These are phyloP conservation scores for Cotesia chilonis DNA, from an alignment of 1,140 invertebrate genomes.

Conservation along the genomic window DNA sequence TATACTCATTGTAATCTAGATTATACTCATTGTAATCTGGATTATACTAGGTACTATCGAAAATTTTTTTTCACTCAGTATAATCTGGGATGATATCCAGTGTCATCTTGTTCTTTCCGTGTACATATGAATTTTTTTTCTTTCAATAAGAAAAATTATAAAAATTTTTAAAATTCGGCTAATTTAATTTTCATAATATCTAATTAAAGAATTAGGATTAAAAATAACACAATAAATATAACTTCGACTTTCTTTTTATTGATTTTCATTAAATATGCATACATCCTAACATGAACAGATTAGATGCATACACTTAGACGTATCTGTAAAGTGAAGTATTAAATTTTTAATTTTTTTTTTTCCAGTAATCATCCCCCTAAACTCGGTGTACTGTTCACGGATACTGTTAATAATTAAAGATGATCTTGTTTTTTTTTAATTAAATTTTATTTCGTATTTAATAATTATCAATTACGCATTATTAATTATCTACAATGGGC, in stretches of 20 bases:
- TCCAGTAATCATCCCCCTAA: conserved; percentile 47
- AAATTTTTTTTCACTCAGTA: too few species aligned
- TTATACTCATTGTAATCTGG: too few species aligned
- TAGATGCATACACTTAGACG: conserved; percentile 60
- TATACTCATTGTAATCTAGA: too few species aligned
- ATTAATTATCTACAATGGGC: conserved; percentile 67
- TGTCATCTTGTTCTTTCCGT: too few species aligned
- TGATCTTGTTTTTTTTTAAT: conserved; percentile 37
- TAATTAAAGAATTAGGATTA: too few species aligned
- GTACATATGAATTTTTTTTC: too few species aligned
- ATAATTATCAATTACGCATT: conserved; percentile 51
- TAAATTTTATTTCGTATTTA: conserved; percentile 42
- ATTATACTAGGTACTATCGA: too few species aligned
- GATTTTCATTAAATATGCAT: conserved; percentile 58
- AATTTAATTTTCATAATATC: too few species aligned
- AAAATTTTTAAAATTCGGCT: too few species aligned
- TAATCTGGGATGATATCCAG: too few species aligned
- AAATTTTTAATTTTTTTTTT: conserved; percentile 33
- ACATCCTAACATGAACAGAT: conserved; percentile 65
- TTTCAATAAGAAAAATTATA: too few species aligned
- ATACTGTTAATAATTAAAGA: conserved; percentile 43
- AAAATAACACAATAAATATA: conserved; percentile 19
- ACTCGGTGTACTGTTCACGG: conserved; percentile 45
- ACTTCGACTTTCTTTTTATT: conserved; percentile 56
- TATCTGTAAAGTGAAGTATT: conserved; percentile 58